Base-by-base conservation (phyloP, 64 coral and sea anemone genomes). In the Porites lutea region DNA sequence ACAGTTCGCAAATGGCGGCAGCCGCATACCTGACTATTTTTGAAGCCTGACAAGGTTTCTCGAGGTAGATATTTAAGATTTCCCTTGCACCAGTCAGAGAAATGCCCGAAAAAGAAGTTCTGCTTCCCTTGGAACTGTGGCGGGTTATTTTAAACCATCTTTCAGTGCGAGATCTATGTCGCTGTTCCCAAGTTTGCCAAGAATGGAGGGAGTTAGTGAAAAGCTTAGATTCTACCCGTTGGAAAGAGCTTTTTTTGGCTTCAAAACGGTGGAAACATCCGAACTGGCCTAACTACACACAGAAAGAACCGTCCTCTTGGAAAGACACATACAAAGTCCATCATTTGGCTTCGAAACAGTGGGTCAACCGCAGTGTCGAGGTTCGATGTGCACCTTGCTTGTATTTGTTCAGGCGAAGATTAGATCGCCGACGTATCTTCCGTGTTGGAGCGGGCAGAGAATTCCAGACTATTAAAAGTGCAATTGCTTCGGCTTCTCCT, bases 81-180 rank as follows among this genome's bases (percentile, higher is more conserved):
- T 9, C 3, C 51, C 7, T 67, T 20, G 18, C 62, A 4, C 50
- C 50, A 48, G 14, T 64, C 11, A 44, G 21, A 18, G 71, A 8
- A 55, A 99, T 99, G 97, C 97, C 94, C 12, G 97, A 99, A 71
- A 99, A 96, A 94, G 91, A 96, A 89, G 84, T 71, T 19, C 88
- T 88, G 20, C 59, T 99, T 55, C 97, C 97, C 21, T 72, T 96
- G 10, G 97, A 99, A 45, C 76, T 99, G 55, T 99, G 97, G 97
- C 88, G 97, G 15, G 91, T 99, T 3, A 92, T 95, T 66, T 87
- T 99, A 18, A 88, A 89, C 14, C 92, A 96, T 79, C 75, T 99
- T 65, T 85, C 90, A 0, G 94, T 99, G 2, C 64, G 64, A 22
- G 97, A 99, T 85, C 73, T 99, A 2, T 99, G 97, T 88, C 91